Base-by-base conservation (phyloP, 2,888 invertebrate species). In the Tetranychus piercei region DNA sequence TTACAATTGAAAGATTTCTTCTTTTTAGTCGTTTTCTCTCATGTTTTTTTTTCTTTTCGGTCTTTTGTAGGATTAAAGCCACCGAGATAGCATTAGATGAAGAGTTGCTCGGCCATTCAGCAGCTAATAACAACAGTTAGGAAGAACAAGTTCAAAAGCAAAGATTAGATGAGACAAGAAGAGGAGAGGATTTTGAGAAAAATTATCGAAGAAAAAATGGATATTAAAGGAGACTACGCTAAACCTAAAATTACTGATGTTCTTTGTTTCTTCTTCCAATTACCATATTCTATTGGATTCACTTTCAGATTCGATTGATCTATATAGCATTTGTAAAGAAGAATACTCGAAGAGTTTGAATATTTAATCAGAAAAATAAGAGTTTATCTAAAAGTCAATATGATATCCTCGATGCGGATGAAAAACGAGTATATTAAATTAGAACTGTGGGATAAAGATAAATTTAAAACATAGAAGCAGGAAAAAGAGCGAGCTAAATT, bases 201-300 rank as follows among this genome's bases (percentile, higher is more conserved):
- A 81, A 88, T 95, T 3, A 89, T 95, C 76, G 91, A 90, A 82
- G 89, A 93, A 78, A 94, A 93, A 81, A 91, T 94, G 89, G 93
- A 94, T 80, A 93, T 94, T 72, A 88, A 83, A 81, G 94, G 94
- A 22, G 92, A 91, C 1, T 94, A 93, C 82, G 90, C 91, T 0
- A 92, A 91, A 81, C 94, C 93, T 0, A 87, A 87, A 74, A 82
- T 90, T 8, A 82, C 80, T 73, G 90, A 93, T 82, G 87, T 94
- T 9, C 83, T 94, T 81, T 94, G 23, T 83, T 92, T 55, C 86
- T 92, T 34, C 85, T 88, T 34, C 94, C 94, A 0, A 89, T 90
- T 80, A 89, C 88, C 1, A 69, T 78, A 18, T 43, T 55, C n/a
- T 72, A 75, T 44, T 80, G 81, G 75, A 82, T 90, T 75, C 84